Evolutionary conservation across 2,888 invertebrate genomes (phyloP).

Genomic region (Glaucopsyche alexis): DNA sequence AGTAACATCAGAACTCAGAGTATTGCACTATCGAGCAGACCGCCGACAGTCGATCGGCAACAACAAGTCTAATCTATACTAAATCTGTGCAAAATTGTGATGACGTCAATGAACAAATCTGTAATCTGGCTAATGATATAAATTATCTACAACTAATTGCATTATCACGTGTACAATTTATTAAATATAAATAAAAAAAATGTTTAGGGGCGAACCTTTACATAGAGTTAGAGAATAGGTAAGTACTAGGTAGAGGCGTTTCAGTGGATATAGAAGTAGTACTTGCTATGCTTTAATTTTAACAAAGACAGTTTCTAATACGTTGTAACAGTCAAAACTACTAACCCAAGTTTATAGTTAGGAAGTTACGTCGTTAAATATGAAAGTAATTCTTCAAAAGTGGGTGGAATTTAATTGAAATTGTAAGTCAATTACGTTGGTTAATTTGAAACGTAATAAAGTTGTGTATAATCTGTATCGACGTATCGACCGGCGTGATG

Average conservation of each 20-base stretch:
- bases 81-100: conserved; percentile 5
- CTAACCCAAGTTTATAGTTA: neutral
- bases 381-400: neutral
- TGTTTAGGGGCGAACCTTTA: too few species aligned
- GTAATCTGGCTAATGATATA: conserved; percentile 11
- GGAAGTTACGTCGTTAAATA: neutral
- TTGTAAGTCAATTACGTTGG: neutral
- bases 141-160: conserved; percentile 11
- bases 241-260: too few species aligned
- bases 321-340: neutral
- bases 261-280: too few species aligned
- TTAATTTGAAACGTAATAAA: conserved; percentile 6
- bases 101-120: conserved; percentile 9
- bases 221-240: neutral
- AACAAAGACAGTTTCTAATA: neutral
- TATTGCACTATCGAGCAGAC: too few species aligned
- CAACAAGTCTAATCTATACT: neutral
- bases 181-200: neutral
- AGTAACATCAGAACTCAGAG: neutral
- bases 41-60: neutral
- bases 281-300: neutral
- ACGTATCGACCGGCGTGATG: conserved; percentile 11
- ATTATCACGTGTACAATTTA: neutral
- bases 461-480: conserved; percentile 5
- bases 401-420: neutral